Evolutionary conservation across 2,113 vertebrate genomes (phyloP).

Genomic region (Bubalus kerabau): DNA sequence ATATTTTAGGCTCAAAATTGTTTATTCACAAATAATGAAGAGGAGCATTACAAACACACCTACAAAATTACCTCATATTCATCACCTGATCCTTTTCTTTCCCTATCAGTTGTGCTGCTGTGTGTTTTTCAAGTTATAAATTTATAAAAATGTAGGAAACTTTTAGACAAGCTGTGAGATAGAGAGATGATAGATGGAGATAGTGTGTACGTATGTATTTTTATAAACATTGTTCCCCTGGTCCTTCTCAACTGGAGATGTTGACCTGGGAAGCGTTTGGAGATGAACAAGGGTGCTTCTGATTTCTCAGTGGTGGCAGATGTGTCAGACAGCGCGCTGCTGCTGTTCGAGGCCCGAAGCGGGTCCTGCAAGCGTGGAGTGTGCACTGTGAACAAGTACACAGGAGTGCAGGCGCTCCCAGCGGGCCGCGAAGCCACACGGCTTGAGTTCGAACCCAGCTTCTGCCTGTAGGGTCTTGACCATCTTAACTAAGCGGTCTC

Average conservation of each 20-base stretch:
- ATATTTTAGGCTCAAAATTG: background rate
- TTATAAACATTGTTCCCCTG: background rate
- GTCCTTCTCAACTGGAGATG: background rate
- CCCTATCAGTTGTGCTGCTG: background rate
- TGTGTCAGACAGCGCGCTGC: background rate
- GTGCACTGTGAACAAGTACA: background rate
- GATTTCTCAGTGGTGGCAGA: background rate
- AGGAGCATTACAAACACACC: background rate
- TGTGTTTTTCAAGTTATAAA: slow-evolving; percentile 33
- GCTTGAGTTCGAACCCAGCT: background rate
- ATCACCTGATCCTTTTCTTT: background rate
- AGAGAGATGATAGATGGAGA: background rate
- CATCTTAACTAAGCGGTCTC: background rate
- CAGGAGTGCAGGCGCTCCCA: background rate
- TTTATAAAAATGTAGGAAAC: background rate
- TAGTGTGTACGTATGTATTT: background rate
- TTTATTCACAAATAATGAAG: slow-evolving; percentile 28
- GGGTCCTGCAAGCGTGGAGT: background rate
- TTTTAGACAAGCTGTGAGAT: background rate
- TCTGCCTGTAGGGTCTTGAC: background rate
- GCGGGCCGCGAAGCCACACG: background rate
- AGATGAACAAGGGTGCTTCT: background rate
- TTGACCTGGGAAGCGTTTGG: background rate
- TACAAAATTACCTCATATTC: background rate
- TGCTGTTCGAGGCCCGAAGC: background rate